Percentiles rank a stretch among this genome's conserved stretches.
These are phyloP conservation scores for Ischnura elegans DNA, from an alignment of 2,888 invertebrate species.

Conservation along the genomic window DNA sequence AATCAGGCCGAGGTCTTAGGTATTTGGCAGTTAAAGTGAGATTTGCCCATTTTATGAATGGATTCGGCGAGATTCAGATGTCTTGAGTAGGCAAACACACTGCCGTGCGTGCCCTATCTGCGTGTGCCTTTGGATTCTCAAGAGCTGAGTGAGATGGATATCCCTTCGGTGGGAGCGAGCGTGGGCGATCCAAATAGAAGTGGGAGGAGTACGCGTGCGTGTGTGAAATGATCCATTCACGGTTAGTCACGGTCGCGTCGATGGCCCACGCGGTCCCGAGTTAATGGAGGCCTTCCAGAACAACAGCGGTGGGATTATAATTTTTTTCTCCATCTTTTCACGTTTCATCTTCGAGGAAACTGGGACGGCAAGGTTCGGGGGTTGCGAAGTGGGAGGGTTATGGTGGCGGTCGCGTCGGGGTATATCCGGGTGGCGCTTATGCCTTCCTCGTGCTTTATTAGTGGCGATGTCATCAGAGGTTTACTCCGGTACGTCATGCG, in stretches of 20 bases:
- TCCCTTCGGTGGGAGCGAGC: background rate
- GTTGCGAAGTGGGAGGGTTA: background rate
- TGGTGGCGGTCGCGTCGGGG: background rate
- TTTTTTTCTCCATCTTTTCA: background rate
- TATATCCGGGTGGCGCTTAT: background rate
- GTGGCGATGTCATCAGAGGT: background rate
- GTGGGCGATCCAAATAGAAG: background rate
- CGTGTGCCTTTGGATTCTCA: background rate
- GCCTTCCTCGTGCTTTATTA: conserved; percentile 8
- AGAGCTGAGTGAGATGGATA: background rate
- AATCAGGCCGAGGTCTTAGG: too few species aligned
- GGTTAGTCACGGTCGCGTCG: conserved; percentile 11
- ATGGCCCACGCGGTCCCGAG: background rate
- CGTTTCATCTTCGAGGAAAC: background rate
- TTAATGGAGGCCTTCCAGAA: background rate
- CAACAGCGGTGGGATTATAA: background rate
- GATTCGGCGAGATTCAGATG: background rate
- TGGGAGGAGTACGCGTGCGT: background rate
- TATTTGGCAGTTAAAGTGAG: too few species aligned
- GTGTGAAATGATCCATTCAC: conserved; percentile 6
- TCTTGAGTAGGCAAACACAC: background rate
- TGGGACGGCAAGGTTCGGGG: background rate
- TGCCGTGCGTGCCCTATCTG: background rate
- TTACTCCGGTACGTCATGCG: background rate
- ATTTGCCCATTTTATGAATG: background rate